phyloP scores from a whole-genome alignment of 2,113 vertebrate species.

The Triplophysa siluroides region DNA sequence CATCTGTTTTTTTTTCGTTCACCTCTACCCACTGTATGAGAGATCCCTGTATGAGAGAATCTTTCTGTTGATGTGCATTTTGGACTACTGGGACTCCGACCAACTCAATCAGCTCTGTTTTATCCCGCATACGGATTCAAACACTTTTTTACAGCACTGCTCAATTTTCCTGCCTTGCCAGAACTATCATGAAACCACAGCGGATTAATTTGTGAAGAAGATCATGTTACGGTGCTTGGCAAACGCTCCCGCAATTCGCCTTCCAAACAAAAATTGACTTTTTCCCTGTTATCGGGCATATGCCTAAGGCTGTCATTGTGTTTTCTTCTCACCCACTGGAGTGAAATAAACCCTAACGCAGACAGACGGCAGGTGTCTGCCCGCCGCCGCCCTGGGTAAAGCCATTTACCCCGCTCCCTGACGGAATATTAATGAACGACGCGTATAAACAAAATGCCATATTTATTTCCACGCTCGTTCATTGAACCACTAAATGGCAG shows the following conservation, averaged over 20 bases:
- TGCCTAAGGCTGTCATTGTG: constrained; percentile 35
- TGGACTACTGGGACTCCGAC: constrained; percentile 45
- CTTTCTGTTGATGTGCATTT: constrained; percentile 37
- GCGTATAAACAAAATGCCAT: constrained; percentile 64
- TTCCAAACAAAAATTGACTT: constrained; percentile 65
- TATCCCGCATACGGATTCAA: constrained; percentile 5
- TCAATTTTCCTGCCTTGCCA: constrained; percentile 56
- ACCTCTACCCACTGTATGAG: constrained; percentile 17
- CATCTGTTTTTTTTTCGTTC: background rate
- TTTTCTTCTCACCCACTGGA: constrained; percentile 41
- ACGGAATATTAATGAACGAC: constrained; percentile 68
- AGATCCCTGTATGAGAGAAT: background rate
- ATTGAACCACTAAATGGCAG: constrained; percentile 64
- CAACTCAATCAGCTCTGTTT: constrained; percentile 56
- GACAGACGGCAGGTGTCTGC: constrained; percentile 65
- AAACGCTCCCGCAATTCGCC: constrained; percentile 54
- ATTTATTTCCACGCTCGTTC: constrained; percentile 72
- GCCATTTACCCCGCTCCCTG: constrained; percentile 45
- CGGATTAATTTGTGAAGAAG: constrained; percentile 65
- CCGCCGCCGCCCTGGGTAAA: constrained; percentile 57
- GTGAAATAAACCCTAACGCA: constrained; percentile 51
- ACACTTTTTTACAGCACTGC: constrained; percentile 50
- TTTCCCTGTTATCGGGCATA: constrained; percentile 55
- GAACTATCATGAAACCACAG: constrained; percentile 52
- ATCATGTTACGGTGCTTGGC: constrained; percentile 61